phyloP scores from a whole-genome alignment of 2,888 invertebrate species.

The Tetragonisca angustula region DNA sequence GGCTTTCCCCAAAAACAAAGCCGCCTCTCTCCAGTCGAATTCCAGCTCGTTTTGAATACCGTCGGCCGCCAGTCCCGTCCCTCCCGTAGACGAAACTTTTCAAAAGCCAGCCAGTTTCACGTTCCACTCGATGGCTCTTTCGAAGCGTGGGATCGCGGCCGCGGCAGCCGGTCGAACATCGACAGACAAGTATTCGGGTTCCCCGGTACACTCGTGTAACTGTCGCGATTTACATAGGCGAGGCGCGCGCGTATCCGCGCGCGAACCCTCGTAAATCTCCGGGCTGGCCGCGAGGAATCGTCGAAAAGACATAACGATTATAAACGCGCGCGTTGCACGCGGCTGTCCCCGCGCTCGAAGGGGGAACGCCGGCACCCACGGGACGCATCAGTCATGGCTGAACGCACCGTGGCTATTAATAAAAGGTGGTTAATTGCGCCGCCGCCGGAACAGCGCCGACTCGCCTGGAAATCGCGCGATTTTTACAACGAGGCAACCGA shows the following conservation, averaged over 20 bases:
- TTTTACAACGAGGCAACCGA: neutral
- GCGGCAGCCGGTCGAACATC: slow-evolving; percentile 23
- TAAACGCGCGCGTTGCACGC: slow-evolving; percentile 55
- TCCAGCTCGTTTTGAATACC: slow-evolving; percentile 21
- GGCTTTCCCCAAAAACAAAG: slow-evolving; percentile 21
- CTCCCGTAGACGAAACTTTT: slow-evolving; percentile 31
- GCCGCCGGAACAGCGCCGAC: slow-evolving; percentile 39
- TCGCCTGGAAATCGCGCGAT: neutral
- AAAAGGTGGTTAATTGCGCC: slow-evolving; percentile 72
- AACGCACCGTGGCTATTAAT: slow-evolving; percentile 68
- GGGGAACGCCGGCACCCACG: slow-evolving; percentile 63
- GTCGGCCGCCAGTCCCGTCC: neutral
- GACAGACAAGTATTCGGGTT: slow-evolving; percentile 26
- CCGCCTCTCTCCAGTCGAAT: slow-evolving; percentile 6
- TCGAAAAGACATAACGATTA: slow-evolving; percentile 59
- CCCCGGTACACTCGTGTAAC: slow-evolving; percentile 32
- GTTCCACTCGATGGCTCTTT: neutral
- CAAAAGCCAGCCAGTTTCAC: slow-evolving; percentile 1
- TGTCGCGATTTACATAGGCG: slow-evolving; percentile 39
- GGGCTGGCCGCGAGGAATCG: slow-evolving; percentile 39
- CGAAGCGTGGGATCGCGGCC: neutral
- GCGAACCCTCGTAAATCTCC: slow-evolving; percentile 37
- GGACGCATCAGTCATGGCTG: slow-evolving; percentile 67
- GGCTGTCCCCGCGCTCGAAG: neutral
- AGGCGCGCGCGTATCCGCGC: slow-evolving; percentile 24